A percentile compares a stretch with the other conserved stretches of the same genome.
Evolutionary conservation across 1,140 invertebrate species (phyloP).

Genomic region (Lordiphosa collinella): DNA sequence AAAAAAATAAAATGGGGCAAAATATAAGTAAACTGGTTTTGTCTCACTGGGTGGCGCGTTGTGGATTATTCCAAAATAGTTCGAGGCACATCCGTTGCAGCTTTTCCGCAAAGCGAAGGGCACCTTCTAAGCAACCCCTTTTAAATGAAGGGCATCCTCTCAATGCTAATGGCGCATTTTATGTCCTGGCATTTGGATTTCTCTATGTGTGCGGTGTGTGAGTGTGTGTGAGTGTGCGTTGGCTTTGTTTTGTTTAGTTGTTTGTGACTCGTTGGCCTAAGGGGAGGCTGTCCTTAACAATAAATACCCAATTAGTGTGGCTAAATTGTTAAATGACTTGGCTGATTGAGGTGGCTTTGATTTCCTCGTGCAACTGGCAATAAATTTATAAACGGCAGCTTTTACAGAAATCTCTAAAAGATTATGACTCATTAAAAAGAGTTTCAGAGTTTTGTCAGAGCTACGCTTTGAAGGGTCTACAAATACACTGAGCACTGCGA

Average conservation of each 20-base stretch:
- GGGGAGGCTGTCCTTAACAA: slow-evolving; percentile 12
- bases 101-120: slow-evolving; percentile 53
- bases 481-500: too few species aligned
- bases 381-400: too few species aligned
- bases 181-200: slow-evolving; percentile 45
- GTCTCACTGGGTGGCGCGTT: slow-evolving; percentile 32
- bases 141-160: slow-evolving; percentile 27
- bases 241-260: slow-evolving; percentile 51
- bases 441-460: too few species aligned
- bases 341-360: slow-evolving; percentile 48
- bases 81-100: slow-evolving; percentile 66
- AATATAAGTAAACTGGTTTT: slow-evolving; percentile 22
- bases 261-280: slow-evolving; percentile 32
- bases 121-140: slow-evolving; percentile 3
- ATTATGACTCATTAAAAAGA: too few species aligned
- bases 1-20: slow-evolving; percentile 22
- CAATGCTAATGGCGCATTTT: slow-evolving; percentile 70
- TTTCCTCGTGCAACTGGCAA: too few species aligned
- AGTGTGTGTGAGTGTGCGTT: slow-evolving; percentile 48
- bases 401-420: too few species aligned
- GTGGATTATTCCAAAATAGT: slow-evolving; percentile 67
- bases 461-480: too few species aligned
- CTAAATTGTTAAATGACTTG: slow-evolving; percentile 61
- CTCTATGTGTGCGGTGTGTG: slow-evolving; percentile 54
- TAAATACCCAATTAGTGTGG: slow-evolving; percentile 71